phyloP scores from a whole-genome alignment of 2,888 invertebrate genomes.

The Neria commutata region DNA sequence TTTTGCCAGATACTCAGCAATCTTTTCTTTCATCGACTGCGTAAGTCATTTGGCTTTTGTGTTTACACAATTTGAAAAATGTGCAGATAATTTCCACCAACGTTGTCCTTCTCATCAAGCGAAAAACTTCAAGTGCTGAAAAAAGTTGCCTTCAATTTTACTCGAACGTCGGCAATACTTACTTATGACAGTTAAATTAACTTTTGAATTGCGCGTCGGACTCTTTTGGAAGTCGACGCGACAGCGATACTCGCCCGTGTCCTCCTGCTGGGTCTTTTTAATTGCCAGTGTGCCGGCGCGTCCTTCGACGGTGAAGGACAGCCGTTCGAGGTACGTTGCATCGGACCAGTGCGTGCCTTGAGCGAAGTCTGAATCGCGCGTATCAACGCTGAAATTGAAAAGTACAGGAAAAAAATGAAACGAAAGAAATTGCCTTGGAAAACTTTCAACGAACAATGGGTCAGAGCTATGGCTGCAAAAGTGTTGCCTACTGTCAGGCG shows the following conservation, averaged over 20 bases:
- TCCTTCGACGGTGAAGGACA: slow-evolving; percentile 77
- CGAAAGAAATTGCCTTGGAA: slow-evolving; percentile 20
- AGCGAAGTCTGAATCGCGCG: slow-evolving; percentile 63
- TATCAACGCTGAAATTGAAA: slow-evolving; percentile 63
- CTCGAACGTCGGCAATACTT: slow-evolving; percentile 62
- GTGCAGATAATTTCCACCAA: too few relatives aligned
- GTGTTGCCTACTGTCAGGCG: not conserved
- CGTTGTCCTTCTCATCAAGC: too few relatives aligned
- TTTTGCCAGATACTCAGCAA: too few relatives aligned
- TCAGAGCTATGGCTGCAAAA: not conserved
- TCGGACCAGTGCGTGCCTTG: slow-evolving; percentile 67
- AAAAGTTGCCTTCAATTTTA: too few relatives aligned
- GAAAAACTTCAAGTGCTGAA: too few relatives aligned
- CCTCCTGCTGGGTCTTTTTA: slow-evolving; percentile 74
- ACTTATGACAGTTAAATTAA: slow-evolving; percentile 90
- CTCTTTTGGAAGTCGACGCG: slow-evolving; percentile 89
- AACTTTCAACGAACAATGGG: slow-evolving; percentile 15
- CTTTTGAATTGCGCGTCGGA: slow-evolving; percentile 84
- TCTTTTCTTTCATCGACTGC: not conserved
- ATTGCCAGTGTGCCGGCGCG: slow-evolving; percentile 78
- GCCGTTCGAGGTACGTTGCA: slow-evolving; percentile 69
- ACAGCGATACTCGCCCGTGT: slow-evolving; percentile 85
- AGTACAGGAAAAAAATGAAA: slow-evolving; percentile 8
- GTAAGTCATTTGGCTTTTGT: not conserved
- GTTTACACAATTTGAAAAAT: too few relatives aligned